A percentile compares a stretch with the other conserved stretches of the same genome.
Evolutionary conservation across 92 coral and sea anemone genomes (phyloP).

Genomic region (Phymanthus crucifer): DNA sequence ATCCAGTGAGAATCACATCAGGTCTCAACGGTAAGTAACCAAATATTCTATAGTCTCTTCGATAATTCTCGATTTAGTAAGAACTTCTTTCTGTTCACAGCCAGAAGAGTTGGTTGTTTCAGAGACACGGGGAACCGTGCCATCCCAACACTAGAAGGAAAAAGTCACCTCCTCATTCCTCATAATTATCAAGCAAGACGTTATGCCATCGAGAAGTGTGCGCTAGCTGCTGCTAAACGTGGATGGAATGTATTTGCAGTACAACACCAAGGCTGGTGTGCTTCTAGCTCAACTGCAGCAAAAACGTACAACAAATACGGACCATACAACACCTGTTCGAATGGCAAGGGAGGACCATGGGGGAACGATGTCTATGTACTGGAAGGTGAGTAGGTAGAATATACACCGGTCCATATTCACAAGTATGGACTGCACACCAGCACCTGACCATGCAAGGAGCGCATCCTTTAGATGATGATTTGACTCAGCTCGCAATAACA

Average conservation of each 20-base stretch:
- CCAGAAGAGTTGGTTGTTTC: too few species aligned
- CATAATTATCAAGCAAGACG: conserved; percentile 33
- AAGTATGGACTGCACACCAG: not conserved
- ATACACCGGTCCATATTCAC: not conserved
- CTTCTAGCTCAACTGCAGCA: conserved; percentile 27
- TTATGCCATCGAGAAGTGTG: conserved; percentile 48
- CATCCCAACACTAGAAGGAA: conserved; percentile 7
- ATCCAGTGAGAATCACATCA: not conserved
- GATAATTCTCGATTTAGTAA: too few species aligned
- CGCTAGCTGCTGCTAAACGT: conserved; percentile 41
- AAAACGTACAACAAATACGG: conserved; percentile 43
- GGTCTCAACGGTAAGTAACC: not conserved
- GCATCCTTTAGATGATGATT: not conserved
- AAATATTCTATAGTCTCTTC: too few species aligned
- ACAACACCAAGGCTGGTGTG: conserved; percentile 56
- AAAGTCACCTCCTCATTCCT: not conserved
- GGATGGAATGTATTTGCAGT: conserved; percentile 45
- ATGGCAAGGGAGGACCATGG: too few species aligned
- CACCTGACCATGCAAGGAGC: not conserved
- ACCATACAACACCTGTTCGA: conserved; percentile 32
- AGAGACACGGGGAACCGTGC: conserved; percentile 6
- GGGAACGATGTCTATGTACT: conserved; percentile 58
- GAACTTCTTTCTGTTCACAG: too few species aligned
- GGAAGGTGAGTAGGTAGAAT: conserved; percentile 49
- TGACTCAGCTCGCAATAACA: not conserved